These are phyloP conservation scores for Sterrhoptilus dennistouni DNA, from an alignment of 2,113 vertebrate species.

Conservation along the genomic window DNA sequence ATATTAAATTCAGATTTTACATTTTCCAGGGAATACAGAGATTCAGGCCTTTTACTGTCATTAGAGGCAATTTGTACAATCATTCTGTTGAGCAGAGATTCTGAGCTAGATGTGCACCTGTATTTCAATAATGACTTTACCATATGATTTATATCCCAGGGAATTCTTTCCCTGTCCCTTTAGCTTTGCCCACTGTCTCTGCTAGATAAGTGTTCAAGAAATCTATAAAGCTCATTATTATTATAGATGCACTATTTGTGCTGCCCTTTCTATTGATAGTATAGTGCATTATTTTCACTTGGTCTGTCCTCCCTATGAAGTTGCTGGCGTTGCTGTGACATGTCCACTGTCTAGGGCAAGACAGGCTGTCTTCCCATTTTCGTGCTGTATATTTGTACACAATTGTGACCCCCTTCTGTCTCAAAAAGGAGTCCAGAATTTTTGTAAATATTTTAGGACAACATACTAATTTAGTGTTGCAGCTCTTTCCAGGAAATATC, in stretches of 20 bases:
- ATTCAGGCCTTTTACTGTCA: not conserved
- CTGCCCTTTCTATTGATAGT: not conserved
- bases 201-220: not conserved
- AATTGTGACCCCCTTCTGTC: not conserved
- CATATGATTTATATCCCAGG: not conserved
- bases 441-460: not conserved
- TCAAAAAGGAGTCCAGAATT: not conserved
- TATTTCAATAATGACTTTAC: not conserved
- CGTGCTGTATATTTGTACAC: not conserved
- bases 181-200: not conserved
- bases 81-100: not conserved
- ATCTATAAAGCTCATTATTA: not conserved
- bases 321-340: not conserved
- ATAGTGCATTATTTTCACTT: not conserved
- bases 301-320: not conserved
- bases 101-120: not conserved
- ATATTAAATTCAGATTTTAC: not conserved
- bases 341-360: not conserved
- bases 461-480: not conserved
- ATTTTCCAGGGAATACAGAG: not conserved
- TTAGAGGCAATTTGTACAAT: not conserved
- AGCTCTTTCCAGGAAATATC: not conserved
- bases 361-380: not conserved
- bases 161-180: not conserved
- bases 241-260: not conserved